Base-by-base conservation (phyloP, 2,888 invertebrate genomes). In the Cataglyphis livida region DNA sequence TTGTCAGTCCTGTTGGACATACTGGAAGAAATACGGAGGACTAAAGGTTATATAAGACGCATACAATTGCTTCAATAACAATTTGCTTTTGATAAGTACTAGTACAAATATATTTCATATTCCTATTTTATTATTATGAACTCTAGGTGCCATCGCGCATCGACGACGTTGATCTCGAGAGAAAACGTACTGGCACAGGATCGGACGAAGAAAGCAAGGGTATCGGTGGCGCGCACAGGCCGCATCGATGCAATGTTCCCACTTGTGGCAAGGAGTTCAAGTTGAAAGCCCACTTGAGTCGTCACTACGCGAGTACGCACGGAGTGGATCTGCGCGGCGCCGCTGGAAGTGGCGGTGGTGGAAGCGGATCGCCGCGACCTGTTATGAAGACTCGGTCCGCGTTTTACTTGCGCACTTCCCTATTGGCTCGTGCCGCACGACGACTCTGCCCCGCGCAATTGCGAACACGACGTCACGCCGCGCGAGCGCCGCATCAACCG, bases 21-120 rank as follows among this genome's bases (percentile, higher is more conserved):
- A 99, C 95, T 99, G 99, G 99, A 99, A 99, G 95, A 99, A 99
- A 95, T 99, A 98, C 95, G 99, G 99, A 82, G 99, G 99, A 85
- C 96, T 99, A 74, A 99, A 98, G 95, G 97, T 97, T 51, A 51
- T 44, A 44, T 44, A 44, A 44, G 44, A 90, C 95, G 65, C 21
- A 7, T n/a, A 54, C 1, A 3, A 41, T n/a, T n/a, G 5, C 0
- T 57, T 3, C 18, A 35, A 57, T 21, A n/a, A 70, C n/a, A n/a
- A 9, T 21, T n/a, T n/a, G n/a, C 3, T 7, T 51, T n/a, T 51
- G n/a, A 51, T 51, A 44, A 51, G 25, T 7, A 61, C 5, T 2
- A 28, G 59, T 28, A 61, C 15, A 9, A 61, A 9, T 44, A 59
- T 6, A 21, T 75, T 9, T 62, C 15, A 74, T 28, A 25, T 18